These are phyloP conservation scores for Flexamia atlantica DNA, from an alignment of 2,888 invertebrate genomes.

Conservation along the genomic window DNA sequence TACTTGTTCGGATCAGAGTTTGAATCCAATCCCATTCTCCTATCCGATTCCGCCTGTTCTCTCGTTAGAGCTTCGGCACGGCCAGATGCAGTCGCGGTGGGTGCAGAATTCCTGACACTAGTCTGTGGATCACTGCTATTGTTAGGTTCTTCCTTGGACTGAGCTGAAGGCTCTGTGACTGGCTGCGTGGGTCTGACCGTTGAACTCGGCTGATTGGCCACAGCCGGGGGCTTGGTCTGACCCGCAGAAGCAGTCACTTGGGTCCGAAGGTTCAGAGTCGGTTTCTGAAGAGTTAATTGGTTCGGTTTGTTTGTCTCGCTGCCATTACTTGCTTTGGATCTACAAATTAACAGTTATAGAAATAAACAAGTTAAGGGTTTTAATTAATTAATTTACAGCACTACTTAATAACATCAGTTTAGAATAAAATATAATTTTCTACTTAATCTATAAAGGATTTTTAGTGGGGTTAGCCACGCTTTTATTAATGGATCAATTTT, in stretches of 20 bases:
- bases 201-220: background rate
- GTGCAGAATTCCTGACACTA: background rate
- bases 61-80: background rate
- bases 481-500: too few relatives aligned
- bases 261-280: background rate
- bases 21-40: conserved; percentile 25
- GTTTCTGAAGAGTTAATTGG: background rate
- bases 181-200: background rate
- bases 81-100: background rate
- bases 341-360: background rate
- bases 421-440: too few relatives aligned
- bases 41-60: conserved; percentile 31
- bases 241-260: background rate
- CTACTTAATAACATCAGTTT: too few relatives aligned
- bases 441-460: too few relatives aligned
- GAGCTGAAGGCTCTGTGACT: background rate
- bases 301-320: background rate
- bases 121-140: background rate
- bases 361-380: too few relatives aligned
- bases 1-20: conserved; percentile 22
- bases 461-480: too few relatives aligned
- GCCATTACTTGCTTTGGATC: background rate
- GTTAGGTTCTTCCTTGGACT: background rate
- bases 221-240: background rate
- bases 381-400: too few relatives aligned